A percentile compares a stretch with the other conserved stretches of the same genome.
These are phyloP conservation scores for Hylyphantes graminicola DNA, from an alignment of 1,140 invertebrate genomes.

Conservation along the genomic window DNA sequence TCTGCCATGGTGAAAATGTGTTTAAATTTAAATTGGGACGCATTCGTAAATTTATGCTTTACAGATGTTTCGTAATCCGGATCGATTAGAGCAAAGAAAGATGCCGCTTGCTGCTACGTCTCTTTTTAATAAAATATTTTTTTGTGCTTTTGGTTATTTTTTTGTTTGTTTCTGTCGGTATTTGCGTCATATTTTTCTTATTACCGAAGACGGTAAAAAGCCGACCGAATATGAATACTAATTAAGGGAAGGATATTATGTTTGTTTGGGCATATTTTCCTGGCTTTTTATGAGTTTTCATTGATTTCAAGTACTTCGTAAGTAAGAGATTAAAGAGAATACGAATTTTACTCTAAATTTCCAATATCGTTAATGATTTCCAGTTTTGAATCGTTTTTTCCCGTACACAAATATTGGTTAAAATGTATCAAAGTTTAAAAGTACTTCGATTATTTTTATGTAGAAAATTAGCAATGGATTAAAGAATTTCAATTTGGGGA, in stretches of 20 bases:
- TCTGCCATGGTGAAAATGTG: conserved; percentile 20
- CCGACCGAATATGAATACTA: conserved; percentile 35
- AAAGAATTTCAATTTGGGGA: too few relatives aligned
- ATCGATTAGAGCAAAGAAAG: conserved; percentile 23
- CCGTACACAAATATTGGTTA: too few relatives aligned
- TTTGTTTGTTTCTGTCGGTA: neutral
- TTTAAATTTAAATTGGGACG: conserved; percentile 57
- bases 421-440: too few relatives aligned
- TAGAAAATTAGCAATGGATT: too few relatives aligned
- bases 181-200: neutral
- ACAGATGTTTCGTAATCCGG: conserved; percentile 52
- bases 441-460: too few relatives aligned
- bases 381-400: too few relatives aligned
- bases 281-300: neutral
- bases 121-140: neutral
- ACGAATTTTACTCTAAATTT: too few relatives aligned
- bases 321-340: too few relatives aligned
- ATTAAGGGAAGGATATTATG: neutral
- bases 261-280: neutral
- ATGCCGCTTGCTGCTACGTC: neutral
- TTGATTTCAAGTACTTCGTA: conserved; percentile 21
- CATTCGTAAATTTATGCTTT: conserved; percentile 58
- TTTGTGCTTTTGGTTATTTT: neutral
- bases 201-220: neutral
- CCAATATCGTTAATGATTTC: too few relatives aligned